These are phyloP conservation scores for Pollenia amentaria DNA, from an alignment of 2,888 invertebrate genomes.

Conservation along the genomic window DNA sequence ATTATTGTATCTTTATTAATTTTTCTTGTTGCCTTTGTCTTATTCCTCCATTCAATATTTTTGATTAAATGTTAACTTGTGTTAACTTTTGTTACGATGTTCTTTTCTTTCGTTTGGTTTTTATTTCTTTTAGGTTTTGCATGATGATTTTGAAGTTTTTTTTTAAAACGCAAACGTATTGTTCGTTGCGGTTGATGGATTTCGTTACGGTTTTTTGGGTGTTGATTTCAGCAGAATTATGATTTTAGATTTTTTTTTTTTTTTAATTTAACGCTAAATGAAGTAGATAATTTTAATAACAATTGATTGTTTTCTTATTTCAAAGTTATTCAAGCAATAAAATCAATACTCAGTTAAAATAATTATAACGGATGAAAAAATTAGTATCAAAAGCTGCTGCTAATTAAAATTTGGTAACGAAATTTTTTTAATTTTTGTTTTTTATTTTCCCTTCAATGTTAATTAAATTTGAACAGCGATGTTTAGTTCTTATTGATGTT, in stretches of 20 bases:
- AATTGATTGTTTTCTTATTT: constrained; percentile 46
- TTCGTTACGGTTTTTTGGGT: constrained; percentile 32
- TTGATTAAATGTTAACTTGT: constrained; percentile 67
- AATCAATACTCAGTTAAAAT: constrained; percentile 7
- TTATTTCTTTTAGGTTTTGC: constrained; percentile 1
- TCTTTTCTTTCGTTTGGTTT: constrained; percentile 12
- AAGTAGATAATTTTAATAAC: constrained; percentile 71
- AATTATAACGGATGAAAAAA: constrained; percentile 6
- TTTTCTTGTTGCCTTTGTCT: constrained; percentile 29
- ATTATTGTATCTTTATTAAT: constrained; percentile 34
- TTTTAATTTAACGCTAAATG: constrained; percentile 74
- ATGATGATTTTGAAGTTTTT: constrained; percentile 20
- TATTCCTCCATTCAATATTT: constrained; percentile 36
- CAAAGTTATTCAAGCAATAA: not conserved
- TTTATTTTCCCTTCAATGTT: not conserved
- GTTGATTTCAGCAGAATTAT: constrained; percentile 20
- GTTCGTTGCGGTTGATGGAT: constrained; percentile 32
- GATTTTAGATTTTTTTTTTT: constrained; percentile 20
- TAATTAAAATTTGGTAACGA: not conserved
- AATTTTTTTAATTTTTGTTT: not conserved
- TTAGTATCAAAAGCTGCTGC: not conserved
- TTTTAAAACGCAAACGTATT: not conserved
- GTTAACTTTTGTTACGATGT: constrained; percentile 22
- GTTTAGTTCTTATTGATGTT: not conserved
- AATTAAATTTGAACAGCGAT: not conserved